Evolutionary conservation across 2,888 invertebrate genomes (phyloP).

Genomic region (Xanthia icteritia): DNA sequence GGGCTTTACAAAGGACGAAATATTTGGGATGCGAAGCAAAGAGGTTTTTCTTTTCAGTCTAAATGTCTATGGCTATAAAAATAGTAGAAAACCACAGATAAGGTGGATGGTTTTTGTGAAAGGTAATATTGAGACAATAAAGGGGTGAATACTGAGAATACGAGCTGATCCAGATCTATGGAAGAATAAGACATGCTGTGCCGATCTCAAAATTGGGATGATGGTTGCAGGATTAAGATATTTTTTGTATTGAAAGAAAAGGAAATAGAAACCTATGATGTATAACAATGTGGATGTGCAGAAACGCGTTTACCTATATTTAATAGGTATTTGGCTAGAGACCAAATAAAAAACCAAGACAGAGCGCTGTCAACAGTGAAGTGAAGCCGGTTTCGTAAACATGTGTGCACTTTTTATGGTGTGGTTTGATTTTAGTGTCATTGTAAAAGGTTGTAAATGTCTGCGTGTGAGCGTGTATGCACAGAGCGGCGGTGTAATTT

Average conservation of each 20-base stretch:
- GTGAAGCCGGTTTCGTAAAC: too few species aligned
- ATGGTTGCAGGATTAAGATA: too few species aligned
- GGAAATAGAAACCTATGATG: neutral
- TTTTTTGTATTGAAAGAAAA: neutral
- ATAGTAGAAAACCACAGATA: conserved; percentile 15
- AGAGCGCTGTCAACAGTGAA: too few species aligned
- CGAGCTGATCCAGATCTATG: neutral
- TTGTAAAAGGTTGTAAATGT: too few species aligned
- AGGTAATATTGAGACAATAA: conserved; percentile 13
- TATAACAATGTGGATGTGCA: neutral
- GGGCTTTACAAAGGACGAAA: neutral
- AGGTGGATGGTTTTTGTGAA: neutral
- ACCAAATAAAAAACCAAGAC: too few species aligned
- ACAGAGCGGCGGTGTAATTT: too few species aligned
- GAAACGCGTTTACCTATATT: neutral
- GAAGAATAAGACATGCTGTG: neutral
- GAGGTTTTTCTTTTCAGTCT: neutral
- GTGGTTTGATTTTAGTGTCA: too few species aligned
- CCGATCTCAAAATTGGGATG: neutral
- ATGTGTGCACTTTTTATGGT: too few species aligned
- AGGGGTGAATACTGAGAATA: conserved; percentile 9
- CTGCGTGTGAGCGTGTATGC: too few species aligned
- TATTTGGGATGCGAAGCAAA: neutral
- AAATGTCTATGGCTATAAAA: conserved; percentile 22
- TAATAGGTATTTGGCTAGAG: neutral